Percentiles rank a stretch among this genome's conserved stretches.
Conservation (phyloP, 2,797 vertebrate genomes). For the Sebastes kiyomatsui region DNA sequence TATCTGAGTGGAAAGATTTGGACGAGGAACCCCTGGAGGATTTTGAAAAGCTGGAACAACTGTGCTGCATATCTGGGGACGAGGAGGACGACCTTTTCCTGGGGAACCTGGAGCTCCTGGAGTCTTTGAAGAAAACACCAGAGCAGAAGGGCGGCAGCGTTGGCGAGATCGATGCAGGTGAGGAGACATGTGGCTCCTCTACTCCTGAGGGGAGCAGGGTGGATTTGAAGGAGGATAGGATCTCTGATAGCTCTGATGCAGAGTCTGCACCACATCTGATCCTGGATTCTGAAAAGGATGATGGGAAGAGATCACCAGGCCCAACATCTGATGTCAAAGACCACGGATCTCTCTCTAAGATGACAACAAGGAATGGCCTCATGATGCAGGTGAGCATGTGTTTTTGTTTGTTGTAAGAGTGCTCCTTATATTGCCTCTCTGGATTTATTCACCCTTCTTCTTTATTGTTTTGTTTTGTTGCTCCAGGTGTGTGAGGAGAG, state of each 20-base stretch:
- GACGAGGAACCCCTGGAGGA: conserved; percentile 86
- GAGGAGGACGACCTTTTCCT: conserved; percentile 84
- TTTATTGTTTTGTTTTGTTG: conserved; percentile 18
- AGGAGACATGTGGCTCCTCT: conserved; percentile 32
- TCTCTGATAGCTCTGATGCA: conserved; percentile 41
- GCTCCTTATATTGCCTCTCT: not conserved
- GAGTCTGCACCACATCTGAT: conserved; percentile 28
- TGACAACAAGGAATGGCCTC: conserved; percentile 85
- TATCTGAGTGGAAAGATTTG: conserved; percentile 88
- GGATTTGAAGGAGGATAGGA: conserved; percentile 54
- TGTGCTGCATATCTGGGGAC: conserved; percentile 85
- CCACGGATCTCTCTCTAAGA: conserved; percentile 79
- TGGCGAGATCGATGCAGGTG: conserved; percentile 14
- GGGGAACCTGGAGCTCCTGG: conserved; percentile 83
- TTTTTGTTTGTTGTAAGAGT: not conserved
- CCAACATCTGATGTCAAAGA: conserved; percentile 75
- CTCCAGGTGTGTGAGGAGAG: conserved; percentile 92
- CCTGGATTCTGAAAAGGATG: conserved; percentile 47
- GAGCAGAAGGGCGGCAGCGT: conserved; percentile 61
- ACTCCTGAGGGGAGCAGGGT: conserved; percentile 32
- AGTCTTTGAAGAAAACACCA: conserved; percentile 82
- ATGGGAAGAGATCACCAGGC: conserved; percentile 38
- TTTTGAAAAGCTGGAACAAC: conserved; percentile 86
- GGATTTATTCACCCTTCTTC: not conserved
- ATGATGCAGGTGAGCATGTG: conserved; percentile 85